Evolutionary conservation across 1,140 invertebrate genomes (phyloP), one percentile per base, ranked within the genome.

Genomic region (Zaprionus camerounensis): DNA sequence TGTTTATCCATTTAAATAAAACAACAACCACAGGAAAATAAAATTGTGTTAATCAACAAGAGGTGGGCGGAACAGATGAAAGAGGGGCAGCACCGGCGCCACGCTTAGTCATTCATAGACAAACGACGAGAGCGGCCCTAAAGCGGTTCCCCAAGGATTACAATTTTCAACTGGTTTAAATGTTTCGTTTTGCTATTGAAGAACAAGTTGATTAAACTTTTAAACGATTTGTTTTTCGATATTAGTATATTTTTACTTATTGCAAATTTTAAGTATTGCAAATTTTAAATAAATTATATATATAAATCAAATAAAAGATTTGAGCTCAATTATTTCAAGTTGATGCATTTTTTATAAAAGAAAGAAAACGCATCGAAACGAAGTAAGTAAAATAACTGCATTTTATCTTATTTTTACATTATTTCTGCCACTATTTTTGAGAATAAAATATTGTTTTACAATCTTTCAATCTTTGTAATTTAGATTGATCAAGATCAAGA

Each of bases 1-100:
- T 85, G 82, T 86, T 86, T 86, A 86, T 72, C 53, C 82, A 75
- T 76, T 84, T 78, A 84, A 75, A 81, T 74, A 78, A 73, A 80
- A 85, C 71, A 71, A 55, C 68, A 72, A 80, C 20, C 55, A 59
- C 49, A 63, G 36, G 15, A 31, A 78, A 22, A 78, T 71, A 67
- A 76, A 85, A 82, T 86, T 82, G 82, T 85, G 82, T 76, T 85
- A 85, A 85, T 85, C 71, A 82, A 83, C 71, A 55, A 20, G 55
- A 36, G 28, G 53, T 53, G 57, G 57, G 61, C 76, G 76, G 51
- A 34, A 26, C 24, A 63, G 57, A 28, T 26, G n/a, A 28, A 20
- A n/a, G 7, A 26, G 24, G 44, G 38, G 20, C 26, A 57, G 41
- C 41, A 46, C 41, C 20, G 63, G 55, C 66, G 72, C 72, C 74